These are phyloP conservation scores for Tigriopus californicus DNA, from an alignment of 2,888 invertebrate genomes.

Conservation along the genomic window DNA sequence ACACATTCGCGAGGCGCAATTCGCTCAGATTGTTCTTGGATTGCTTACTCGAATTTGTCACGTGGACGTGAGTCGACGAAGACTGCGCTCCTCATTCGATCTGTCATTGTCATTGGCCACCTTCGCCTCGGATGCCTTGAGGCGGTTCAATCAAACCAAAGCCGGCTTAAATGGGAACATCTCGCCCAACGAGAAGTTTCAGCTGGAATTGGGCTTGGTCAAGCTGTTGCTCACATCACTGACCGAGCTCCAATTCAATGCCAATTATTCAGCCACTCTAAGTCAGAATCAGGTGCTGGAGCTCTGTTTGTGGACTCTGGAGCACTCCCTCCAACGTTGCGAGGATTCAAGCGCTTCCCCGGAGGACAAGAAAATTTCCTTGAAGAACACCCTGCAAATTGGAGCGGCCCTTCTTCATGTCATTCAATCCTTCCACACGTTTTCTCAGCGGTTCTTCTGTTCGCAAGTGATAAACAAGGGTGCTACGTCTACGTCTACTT, in stretches of 20 bases:
- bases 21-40: background rate
- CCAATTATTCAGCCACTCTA: background rate
- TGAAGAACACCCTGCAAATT: no score
- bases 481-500: background rate
- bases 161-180: background rate
- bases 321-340: no score
- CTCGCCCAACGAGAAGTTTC: background rate
- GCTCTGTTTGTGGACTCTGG: no score
- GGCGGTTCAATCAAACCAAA: no score
- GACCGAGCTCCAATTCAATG: background rate
- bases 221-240: background rate
- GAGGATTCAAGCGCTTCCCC: no score
- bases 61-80: background rate
- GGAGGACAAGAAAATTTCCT: no score
- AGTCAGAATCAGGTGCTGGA: no score
- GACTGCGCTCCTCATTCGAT: background rate
- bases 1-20: background rate
- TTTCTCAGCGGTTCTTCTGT: no score
- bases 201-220: background rate
- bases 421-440: no score
- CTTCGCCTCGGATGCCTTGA: background rate
- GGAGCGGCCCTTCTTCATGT: no score
- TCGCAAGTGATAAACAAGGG: no score
- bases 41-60: background rate
- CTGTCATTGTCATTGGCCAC: background rate